Evolutionary conservation across 2,113 vertebrate species (phyloP), one percentile per base, ranked within the genome.

Genomic region (Lagenorhynchus albirostris): DNA sequence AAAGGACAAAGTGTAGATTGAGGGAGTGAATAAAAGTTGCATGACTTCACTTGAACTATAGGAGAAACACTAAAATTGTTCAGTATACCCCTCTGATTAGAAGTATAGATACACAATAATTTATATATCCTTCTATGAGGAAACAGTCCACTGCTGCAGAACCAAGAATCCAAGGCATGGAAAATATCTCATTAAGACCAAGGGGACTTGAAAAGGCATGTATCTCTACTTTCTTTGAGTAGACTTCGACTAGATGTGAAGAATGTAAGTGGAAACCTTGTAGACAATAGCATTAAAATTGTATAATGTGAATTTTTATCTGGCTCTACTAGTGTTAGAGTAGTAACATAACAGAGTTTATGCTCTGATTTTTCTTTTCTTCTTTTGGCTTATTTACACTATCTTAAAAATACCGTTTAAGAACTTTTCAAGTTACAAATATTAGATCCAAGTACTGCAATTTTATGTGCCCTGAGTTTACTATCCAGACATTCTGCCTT

Each of bases 331-430:
- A 26, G 81, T 81, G 6, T 23, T 58, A 70, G 29, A 50, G 15
- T 62, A 20, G 29, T 18, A 65, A 89, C 44, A 81, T 26, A 70
- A 33, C 38, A 70, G 20, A 94, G 12, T 62, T 92, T 92, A 95
- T 88, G 14, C 11, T 94, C 70, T 91, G 41, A 89, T 86, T 96
- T 94, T 96, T 58, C 55, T 96, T 94, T 96, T 58, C 55, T 84
- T 80, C 36, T 94, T 94, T 87, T 74, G 18, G 23, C 38, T 97
- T 87, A 63, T 79, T 94, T 86, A 95, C 2, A 65, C 21, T 8
- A 9, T 68, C 38, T 94, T 88, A 41, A 93, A 96, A 94, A 90
- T 55, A n/a, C 2, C 41, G 3, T 85, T 80, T 65, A 91, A 94
- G 89, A 81, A 58, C 3, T 18, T 85, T 89, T 62, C 41, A 63